Conservation (phyloP, 1,140 invertebrate genomes). For the Drosophila baimaii region DNA sequence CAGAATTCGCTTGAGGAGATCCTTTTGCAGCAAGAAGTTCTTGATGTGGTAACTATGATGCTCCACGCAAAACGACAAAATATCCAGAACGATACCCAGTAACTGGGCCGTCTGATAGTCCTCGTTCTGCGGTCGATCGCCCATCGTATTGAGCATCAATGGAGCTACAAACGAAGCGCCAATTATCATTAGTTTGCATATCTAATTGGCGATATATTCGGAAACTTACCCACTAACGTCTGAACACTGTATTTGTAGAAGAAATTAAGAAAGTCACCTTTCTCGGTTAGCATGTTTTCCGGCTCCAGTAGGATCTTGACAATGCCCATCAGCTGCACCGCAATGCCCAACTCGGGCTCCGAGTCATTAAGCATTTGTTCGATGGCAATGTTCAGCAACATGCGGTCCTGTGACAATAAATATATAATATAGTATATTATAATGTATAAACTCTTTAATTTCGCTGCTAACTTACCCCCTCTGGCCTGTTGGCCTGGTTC, state of each 20-base stretch:
- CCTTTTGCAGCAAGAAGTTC: slow-evolving; percentile 98
- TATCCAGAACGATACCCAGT: slow-evolving; percentile 96
- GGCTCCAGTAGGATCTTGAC: slow-evolving; percentile 97
- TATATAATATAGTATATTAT: neutral
- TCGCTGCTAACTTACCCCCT: slow-evolving; percentile 88
- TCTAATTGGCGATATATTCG: neutral
- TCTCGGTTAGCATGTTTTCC: slow-evolving; percentile 99
- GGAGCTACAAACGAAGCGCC: slow-evolving; percentile 87
- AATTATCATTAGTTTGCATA: neutral
- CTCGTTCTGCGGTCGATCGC: slow-evolving; percentile 94
- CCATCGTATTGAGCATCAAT: slow-evolving; percentile 94
- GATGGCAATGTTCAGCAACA: slow-evolving; percentile 98
- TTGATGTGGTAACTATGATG: slow-evolving; percentile 99
- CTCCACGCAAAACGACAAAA: slow-evolving; percentile 99
- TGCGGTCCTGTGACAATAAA: slow-evolving; percentile 89
- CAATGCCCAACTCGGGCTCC: slow-evolving; percentile 96
- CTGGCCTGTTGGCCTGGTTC: slow-evolving; percentile 94
- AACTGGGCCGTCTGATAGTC: slow-evolving; percentile 98
- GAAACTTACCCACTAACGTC: slow-evolving; percentile 91
- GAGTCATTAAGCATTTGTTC: slow-evolving; percentile 96
- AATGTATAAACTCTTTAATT: neutral
- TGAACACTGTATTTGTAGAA: slow-evolving; percentile 99
- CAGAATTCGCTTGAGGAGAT: slow-evolving; percentile 96
- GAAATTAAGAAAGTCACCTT: slow-evolving; percentile 98
- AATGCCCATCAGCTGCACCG: slow-evolving; percentile 97